phyloP scores from a whole-genome alignment of 1,140 invertebrate genomes.

The Nasonia giraulti region DNA sequence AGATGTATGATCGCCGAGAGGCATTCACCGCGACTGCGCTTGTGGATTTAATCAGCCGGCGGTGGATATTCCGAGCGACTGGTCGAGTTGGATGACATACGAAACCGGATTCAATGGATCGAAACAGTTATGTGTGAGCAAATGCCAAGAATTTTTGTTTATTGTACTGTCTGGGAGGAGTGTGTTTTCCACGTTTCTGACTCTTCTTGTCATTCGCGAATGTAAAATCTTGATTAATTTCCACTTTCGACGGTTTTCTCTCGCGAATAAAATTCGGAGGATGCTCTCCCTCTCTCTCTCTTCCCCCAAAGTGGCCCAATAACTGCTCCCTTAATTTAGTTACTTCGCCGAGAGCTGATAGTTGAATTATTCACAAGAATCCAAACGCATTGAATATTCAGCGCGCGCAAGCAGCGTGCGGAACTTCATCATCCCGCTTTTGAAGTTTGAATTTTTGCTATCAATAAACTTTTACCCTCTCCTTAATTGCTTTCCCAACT shows the following conservation, averaged over 20 bases:
- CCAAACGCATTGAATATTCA: neutral
- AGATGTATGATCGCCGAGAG: neutral
- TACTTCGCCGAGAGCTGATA: neutral
- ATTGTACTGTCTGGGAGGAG: too few relatives aligned
- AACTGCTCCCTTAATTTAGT: slow-evolving; percentile 11
- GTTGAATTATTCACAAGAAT: slow-evolving; percentile 16
- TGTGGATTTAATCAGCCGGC: neutral
- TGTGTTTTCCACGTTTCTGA: too few relatives aligned
- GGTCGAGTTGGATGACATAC: neutral
- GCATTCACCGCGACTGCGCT: neutral
- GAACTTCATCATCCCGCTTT: neutral
- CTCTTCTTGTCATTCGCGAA: too few relatives aligned
- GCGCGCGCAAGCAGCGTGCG: neutral
- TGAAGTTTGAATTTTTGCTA: neutral
- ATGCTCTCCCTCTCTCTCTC: neutral
- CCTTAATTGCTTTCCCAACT: neutral
- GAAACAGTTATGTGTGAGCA: neutral
- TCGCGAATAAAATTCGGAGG: neutral
- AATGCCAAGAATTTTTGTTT: too few relatives aligned
- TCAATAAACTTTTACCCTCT: neutral
- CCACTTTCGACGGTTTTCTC: neutral
- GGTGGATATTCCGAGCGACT: neutral
- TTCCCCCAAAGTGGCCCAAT: neutral
- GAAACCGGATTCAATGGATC: neutral
- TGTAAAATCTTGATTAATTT: too few relatives aligned